Evolutionary conservation across 2,113 vertebrate species (phyloP).

Genomic region (Bos javanicus): DNA sequence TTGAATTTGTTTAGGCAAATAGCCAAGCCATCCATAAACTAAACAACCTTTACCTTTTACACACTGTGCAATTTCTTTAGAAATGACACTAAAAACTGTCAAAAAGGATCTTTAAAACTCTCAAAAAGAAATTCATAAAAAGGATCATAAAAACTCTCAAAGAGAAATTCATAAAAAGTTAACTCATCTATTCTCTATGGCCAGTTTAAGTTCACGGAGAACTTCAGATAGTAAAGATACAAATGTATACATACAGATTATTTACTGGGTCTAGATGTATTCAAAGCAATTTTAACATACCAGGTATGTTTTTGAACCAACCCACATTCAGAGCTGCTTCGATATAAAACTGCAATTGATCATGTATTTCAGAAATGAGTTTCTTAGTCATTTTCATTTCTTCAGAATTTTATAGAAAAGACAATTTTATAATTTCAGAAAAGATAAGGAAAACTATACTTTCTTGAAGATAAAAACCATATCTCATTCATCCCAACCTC

Average conservation of each 20-base stretch:
- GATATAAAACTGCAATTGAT: background rate
- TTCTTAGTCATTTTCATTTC: slow-evolving; percentile 1
- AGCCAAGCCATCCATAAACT: background rate
- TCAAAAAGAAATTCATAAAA: slow-evolving; percentile 33
- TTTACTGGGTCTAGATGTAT: background rate
- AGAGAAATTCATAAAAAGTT: slow-evolving; percentile 18
- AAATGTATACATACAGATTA: background rate
- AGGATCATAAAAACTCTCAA: background rate
- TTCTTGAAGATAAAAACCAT: background rate
- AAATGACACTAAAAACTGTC: background rate
- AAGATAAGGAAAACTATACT: background rate
- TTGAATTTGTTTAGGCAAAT: background rate
- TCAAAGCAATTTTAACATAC: background rate
- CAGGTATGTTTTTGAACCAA: background rate
- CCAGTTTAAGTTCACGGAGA: background rate
- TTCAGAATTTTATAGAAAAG: slow-evolving; percentile 1
- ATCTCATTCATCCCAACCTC: background rate
- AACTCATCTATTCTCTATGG: background rate
- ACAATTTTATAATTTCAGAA: background rate
- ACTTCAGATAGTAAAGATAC: background rate
- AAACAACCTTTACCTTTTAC: background rate
- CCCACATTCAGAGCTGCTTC: background rate
- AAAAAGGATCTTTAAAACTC: background rate
- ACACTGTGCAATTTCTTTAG: background rate
- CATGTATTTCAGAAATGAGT: background rate